A percentile compares a stretch with the other conserved stretches of the same genome.
These are phyloP conservation scores for Hemicrepidius hirtus DNA, from an alignment of 2,888 invertebrate species.

Conservation along the genomic window DNA sequence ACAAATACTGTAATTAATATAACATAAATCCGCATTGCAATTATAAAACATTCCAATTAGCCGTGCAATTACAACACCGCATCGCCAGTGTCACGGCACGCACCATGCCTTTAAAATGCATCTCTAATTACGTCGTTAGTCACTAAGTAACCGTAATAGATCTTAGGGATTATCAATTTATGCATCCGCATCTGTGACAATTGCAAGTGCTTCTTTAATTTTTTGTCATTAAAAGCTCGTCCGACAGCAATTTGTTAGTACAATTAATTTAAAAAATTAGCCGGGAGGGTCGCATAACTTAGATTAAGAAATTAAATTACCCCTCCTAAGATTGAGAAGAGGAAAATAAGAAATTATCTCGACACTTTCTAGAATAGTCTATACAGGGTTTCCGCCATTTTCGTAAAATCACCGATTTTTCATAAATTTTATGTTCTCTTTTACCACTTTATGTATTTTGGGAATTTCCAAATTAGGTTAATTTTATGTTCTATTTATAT, in stretches of 20 bases:
- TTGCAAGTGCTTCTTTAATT: constrained; percentile 65
- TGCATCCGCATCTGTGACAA: constrained; percentile 71
- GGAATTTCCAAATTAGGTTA: too few species aligned
- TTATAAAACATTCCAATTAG: constrained; percentile 41
- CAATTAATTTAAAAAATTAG: constrained; percentile 70
- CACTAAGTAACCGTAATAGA: constrained; percentile 69
- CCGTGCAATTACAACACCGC: constrained; percentile 38
- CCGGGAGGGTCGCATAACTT: constrained; percentile 54
- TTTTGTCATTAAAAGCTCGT: constrained; percentile 72
- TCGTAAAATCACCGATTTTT: too few species aligned
- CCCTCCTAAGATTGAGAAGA: constrained; percentile 12
- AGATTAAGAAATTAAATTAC: constrained; percentile 61
- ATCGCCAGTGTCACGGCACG: constrained; percentile 40
- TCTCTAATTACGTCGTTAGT: constrained; percentile 65
- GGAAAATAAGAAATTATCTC: neutral
- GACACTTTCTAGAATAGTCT: neutral
- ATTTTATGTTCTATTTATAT: too few species aligned
- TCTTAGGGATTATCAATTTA: constrained; percentile 71
- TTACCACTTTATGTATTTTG: too few species aligned
- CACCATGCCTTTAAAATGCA: constrained; percentile 59
- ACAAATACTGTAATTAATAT: constrained; percentile 33
- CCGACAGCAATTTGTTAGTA: constrained; percentile 67
- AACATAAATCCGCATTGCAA: constrained; percentile 35
- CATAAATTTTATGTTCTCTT: too few species aligned
- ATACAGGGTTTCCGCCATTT: too few species aligned